Base-by-base conservation (phyloP, 2,113 vertebrate genomes). In the Galbula dea region DNA sequence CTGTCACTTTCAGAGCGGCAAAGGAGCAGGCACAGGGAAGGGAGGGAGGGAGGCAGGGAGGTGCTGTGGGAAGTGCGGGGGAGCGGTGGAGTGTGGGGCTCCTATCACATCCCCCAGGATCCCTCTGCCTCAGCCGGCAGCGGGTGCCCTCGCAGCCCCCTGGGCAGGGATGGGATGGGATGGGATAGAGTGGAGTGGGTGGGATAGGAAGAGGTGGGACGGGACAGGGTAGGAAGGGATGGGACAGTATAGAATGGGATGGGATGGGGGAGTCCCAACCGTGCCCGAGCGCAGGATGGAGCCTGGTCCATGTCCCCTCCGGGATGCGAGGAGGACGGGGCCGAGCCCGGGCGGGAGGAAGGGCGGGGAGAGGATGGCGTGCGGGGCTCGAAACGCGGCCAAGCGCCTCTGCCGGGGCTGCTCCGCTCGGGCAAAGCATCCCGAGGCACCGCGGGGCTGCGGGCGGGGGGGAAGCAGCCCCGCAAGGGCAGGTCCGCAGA, bases 401-500 rank as follows among this genome's bases (percentile, higher is more conserved):
- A 46, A 79, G 54, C 89, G 80, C 91, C 86, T 32, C 78, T 80
- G 57, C 51, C 57, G 69, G 89, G 68, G 89, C 45, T 83, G 89
- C 49, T 83, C 7, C 12, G 78, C n/a, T 29, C 9, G 81, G 59
- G 66, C 20, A 8, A 34, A 27, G 55, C 24, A 67, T 62, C 41
- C 41, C 41, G 41, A 43, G 41, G 41, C 41, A 43, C 41, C 11
- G 52, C 52, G 52, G 81, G 55, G 62, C 72, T 58, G 71, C 37
- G 18, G 39, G 80, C 34, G 65, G 77, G 77, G 83, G 76, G 62
- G 41, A 43, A 43, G 41, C 41, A 54, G 43, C 66, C 74, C 79
- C 66, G 91, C 87, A 52, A 54, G 75, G 83, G 90, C 87, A 69
- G 79, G 83, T 41, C 91, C 79, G 93, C 91, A 95, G 83, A 37